Conservation (phyloP, 2,797 vertebrate species). For the Clarias fuscus region DNA sequence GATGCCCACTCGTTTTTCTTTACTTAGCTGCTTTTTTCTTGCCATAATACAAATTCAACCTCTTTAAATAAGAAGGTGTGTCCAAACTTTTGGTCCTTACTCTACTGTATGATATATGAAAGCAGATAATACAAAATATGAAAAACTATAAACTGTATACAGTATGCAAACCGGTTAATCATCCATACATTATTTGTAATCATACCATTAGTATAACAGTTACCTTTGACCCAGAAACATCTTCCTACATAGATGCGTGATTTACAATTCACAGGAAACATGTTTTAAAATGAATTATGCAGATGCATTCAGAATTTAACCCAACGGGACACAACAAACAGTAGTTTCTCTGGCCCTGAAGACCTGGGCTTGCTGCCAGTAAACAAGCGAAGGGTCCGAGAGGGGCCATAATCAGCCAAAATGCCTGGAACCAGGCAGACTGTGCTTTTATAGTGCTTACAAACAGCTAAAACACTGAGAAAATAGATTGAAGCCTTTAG, state of each 20-base stretch:
- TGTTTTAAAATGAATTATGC: constrained; percentile 20
- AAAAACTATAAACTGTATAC: too few relatives aligned
- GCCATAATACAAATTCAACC: too few relatives aligned
- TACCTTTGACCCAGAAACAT: constrained; percentile 22
- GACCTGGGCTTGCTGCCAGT: constrained; percentile 21
- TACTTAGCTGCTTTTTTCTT: too few relatives aligned
- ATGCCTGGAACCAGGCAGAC: neutral
- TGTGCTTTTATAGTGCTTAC: constrained; percentile 14
- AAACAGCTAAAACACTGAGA: neutral
- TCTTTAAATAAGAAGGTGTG: too few relatives aligned
- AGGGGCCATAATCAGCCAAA: constrained; percentile 19
- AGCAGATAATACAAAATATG: too few relatives aligned
- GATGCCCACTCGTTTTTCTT: too few relatives aligned
- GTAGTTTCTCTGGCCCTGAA: constrained; percentile 29
- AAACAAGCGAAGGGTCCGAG: constrained; percentile 35
- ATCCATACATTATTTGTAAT: constrained; percentile 25
- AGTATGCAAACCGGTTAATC: constrained; percentile 9
- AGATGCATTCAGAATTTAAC: constrained; percentile 43
- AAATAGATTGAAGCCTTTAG: neutral
- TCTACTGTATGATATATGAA: too few relatives aligned
- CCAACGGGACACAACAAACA: constrained; percentile 11
- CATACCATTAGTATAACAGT: constrained; percentile 32
- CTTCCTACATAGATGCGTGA: neutral
- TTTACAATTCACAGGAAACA: constrained; percentile 35
- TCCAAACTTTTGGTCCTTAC: too few relatives aligned